Conservation (phyloP, 2,113 vertebrate genomes). For the Archocentrus centrarchus region DNA sequence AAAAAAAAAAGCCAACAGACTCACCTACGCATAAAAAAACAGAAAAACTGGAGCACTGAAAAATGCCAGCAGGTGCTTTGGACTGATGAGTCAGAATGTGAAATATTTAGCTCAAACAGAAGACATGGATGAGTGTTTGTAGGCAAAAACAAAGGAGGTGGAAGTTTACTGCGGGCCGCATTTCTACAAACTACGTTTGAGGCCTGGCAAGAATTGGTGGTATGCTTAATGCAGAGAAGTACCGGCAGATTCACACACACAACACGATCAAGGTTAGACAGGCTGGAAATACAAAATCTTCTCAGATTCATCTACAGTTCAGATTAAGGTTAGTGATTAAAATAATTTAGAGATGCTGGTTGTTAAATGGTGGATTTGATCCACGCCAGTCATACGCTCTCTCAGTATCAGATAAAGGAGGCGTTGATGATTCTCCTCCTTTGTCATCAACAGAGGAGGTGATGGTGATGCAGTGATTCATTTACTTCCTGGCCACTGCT, state of each 20-base stretch:
- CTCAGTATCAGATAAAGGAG: neutral
- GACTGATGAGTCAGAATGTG: conserved; percentile 6
- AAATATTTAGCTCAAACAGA: conserved; percentile 23
- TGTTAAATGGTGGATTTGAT: neutral
- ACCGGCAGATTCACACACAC: neutral
- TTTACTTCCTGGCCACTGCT: neutral
- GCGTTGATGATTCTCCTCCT: neutral
- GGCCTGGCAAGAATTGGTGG: neutral
- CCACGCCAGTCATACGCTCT: neutral
- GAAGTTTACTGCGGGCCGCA: neutral
- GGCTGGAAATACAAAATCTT: neutral
- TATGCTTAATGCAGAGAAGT: neutral
- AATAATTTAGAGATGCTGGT: neutral
- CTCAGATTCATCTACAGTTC: neutral
- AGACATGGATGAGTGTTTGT: neutral
- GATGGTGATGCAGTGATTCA: conserved; percentile 32
- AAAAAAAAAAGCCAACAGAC: neutral
- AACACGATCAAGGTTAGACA: neutral
- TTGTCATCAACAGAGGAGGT: conserved; percentile 10
- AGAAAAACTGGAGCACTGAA: neutral
- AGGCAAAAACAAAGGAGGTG: neutral
- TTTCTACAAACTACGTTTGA: neutral
- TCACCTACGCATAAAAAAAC: conserved; percentile 5
- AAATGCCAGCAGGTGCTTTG: conserved; percentile 12
- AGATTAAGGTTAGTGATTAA: neutral